Evolutionary conservation across 2,888 invertebrate species (phyloP).

Genomic region (Bombylius discolor): DNA sequence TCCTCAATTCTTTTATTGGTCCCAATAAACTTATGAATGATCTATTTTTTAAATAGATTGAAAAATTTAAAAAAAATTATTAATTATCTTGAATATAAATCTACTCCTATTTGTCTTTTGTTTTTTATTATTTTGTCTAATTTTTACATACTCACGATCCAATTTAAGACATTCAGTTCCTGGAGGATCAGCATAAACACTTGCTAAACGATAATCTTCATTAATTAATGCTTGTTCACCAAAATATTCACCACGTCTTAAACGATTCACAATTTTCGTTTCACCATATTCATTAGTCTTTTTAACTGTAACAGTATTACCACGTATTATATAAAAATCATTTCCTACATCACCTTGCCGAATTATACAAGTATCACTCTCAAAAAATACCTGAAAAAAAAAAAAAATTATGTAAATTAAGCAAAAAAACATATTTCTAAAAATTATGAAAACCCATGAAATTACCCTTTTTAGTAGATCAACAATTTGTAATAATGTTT

Average conservation of each 20-base stretch:
- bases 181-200: conserved; percentile 73
- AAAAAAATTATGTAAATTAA: background rate
- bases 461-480: conserved; percentile 73
- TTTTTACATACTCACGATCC: conserved; percentile 56
- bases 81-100: no score
- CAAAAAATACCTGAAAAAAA: conserved; percentile 57
- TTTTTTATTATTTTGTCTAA: background rate
- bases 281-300: conserved; percentile 47
- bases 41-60: conserved; percentile 26
- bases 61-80: no score
- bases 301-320: conserved; percentile 63
- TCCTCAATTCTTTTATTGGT: conserved; percentile 39
- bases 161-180: conserved; percentile 78
- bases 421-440: background rate
- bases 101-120: background rate
- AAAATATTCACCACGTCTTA: conserved; percentile 71
- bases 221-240: conserved; percentile 78
- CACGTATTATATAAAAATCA: conserved; percentile 82
- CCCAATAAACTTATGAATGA: conserved; percentile 77
- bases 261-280: conserved; percentile 53
- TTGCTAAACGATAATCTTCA: conserved; percentile 78
- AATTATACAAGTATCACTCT: conserved; percentile 64
- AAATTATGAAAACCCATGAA: background rate
- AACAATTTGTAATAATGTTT: conserved; percentile 66
- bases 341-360: conserved; percentile 77